Evolutionary conservation across 2,113 vertebrate species (phyloP).

Genomic region (Phrynosoma blainvillii): DNA sequence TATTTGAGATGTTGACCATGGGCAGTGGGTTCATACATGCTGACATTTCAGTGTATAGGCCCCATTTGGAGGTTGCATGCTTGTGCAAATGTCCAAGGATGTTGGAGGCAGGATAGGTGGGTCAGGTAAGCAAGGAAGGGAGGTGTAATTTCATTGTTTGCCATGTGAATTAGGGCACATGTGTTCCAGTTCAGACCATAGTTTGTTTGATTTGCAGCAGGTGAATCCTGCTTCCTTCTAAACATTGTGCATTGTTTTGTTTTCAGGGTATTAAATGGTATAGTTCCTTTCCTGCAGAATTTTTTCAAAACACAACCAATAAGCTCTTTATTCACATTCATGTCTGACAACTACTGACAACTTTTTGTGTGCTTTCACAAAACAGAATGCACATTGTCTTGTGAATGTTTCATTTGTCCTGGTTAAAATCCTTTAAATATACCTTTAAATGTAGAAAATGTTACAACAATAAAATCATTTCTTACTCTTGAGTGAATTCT

Average conservation of each 20-base stretch:
- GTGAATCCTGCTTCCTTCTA: background rate
- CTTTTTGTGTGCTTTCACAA: background rate
- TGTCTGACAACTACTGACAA: background rate
- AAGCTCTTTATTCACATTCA: background rate
- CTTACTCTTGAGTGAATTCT: background rate
- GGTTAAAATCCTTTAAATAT: background rate
- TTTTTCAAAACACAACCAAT: background rate
- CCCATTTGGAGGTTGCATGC: background rate
- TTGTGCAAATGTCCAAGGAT: background rate
- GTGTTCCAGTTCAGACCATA: background rate
- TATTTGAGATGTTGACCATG: background rate
- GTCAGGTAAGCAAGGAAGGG: background rate
- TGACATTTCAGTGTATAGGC: background rate
- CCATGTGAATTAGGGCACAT: background rate
- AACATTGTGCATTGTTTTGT: background rate
- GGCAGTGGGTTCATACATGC: background rate
- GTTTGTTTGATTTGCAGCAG: background rate
- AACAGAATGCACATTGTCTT: background rate
- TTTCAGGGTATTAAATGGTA: background rate
- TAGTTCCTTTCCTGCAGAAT: background rate
- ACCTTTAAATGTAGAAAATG: background rate
- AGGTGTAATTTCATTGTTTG: background rate
- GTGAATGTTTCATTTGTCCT: background rate
- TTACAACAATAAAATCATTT: background rate
- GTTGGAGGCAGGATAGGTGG: background rate